Percentiles rank a stretch among this genome's conserved stretches.
Conservation (phyloP, 1,140 invertebrate species). For the Drosophila serrata region DNA sequence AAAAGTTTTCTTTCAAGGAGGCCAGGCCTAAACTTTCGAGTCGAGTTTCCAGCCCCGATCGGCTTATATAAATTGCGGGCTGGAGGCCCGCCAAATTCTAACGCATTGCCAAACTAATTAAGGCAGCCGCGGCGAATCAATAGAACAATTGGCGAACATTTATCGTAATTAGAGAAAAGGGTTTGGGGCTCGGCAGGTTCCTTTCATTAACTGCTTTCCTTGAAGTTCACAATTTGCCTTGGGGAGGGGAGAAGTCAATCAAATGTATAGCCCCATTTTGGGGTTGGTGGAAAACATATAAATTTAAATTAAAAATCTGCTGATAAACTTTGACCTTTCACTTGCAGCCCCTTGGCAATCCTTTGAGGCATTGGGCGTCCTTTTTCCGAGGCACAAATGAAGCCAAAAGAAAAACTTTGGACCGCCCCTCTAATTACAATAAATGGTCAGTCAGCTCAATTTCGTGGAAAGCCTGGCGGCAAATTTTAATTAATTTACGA, state of each 20-base stretch:
- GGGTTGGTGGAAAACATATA: constrained; percentile 43
- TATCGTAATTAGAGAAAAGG: constrained; percentile 54
- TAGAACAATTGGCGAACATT: constrained; percentile 59
- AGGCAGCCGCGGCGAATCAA: constrained; percentile 34
- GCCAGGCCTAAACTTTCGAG: constrained; percentile 25
- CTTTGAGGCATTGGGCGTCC: constrained; percentile 29
- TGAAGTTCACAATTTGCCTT: too few species aligned
- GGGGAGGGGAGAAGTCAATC: too few species aligned
- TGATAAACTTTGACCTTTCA: constrained; percentile 50
- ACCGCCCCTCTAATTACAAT: constrained; percentile 42
- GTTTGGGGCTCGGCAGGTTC: constrained; percentile 7
- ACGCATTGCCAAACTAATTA: constrained; percentile 64
- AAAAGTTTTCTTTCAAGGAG: constrained; percentile 41
- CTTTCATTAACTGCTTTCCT: constrained; percentile 28
- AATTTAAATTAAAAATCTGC: constrained; percentile 57
- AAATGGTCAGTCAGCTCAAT: constrained; percentile 40
- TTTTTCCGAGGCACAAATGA: constrained; percentile 2
- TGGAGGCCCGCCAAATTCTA: constrained; percentile 49
- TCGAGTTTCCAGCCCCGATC: constrained; percentile 6
- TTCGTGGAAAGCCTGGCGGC: constrained; percentile 37
- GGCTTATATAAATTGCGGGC: constrained; percentile 55
- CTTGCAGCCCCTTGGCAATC: constrained; percentile 15
- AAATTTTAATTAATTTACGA: constrained; percentile 61
- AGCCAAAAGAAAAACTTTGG: background rate
- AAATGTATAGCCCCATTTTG: constrained; percentile 11